phyloP scores from a whole-genome alignment of 1,140 invertebrate genomes.

The Musca vetustissima region DNA sequence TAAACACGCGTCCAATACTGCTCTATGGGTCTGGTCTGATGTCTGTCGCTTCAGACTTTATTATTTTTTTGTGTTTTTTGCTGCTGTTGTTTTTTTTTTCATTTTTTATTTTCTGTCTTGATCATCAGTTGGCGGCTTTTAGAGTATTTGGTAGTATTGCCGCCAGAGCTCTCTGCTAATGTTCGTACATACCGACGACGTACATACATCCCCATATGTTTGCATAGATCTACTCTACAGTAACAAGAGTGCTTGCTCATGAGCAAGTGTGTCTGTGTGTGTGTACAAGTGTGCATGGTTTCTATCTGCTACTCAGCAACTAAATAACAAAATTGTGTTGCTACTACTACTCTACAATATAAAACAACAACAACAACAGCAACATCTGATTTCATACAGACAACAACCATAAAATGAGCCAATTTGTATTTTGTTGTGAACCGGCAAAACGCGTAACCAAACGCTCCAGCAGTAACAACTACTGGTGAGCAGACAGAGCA shows the following conservation, averaged over 20 bases:
- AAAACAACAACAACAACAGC: constrained; percentile 7
- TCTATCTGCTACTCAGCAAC: constrained; percentile 14
- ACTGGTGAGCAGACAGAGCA: background rate
- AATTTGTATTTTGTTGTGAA: constrained; percentile 7
- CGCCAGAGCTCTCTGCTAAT: too few relatives aligned
- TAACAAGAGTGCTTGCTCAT: background rate
- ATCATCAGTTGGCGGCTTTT: constrained; percentile 9
- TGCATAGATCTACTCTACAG: background rate
- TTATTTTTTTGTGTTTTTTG: constrained; percentile 12
- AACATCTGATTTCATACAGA: background rate
- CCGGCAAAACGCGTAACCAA: constrained; percentile 19
- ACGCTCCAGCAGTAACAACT: background rate
- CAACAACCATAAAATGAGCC: constrained; percentile 6
- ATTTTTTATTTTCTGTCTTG: constrained; percentile 3
- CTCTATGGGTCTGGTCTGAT: constrained; percentile 20
- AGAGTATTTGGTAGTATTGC: constrained; percentile 13
- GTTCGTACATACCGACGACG: too few relatives aligned
- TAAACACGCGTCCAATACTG: constrained; percentile 22
- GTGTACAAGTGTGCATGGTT: background rate
- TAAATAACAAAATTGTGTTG: too few relatives aligned
- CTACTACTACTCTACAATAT: background rate
- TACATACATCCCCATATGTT: too few relatives aligned
- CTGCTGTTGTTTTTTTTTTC: background rate
- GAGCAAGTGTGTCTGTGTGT: background rate
- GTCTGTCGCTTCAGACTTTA: constrained; percentile 18